Evolutionary conservation across 2,113 vertebrate genomes (phyloP).

Genomic region (Antigone vipio): DNA sequence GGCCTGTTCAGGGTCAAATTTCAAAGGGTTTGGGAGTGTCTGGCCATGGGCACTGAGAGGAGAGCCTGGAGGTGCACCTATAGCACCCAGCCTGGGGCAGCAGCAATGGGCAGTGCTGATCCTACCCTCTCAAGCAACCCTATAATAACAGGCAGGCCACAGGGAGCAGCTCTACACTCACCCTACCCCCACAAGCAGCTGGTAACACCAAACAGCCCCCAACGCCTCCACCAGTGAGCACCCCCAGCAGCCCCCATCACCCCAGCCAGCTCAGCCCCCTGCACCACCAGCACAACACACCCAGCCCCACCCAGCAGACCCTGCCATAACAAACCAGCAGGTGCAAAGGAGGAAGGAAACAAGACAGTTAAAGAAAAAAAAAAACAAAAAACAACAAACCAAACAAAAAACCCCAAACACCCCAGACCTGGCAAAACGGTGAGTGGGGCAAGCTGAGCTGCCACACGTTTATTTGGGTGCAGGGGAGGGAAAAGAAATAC

Average conservation of each 20-base stretch:
- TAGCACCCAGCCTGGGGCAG: background rate
- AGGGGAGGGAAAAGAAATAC: background rate
- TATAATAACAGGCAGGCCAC: background rate
- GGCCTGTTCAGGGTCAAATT: background rate
- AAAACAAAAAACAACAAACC: background rate
- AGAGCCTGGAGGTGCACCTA: background rate
- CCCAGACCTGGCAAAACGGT: background rate
- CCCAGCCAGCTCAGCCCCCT: background rate
- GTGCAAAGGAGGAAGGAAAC: background rate
- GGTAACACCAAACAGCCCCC: background rate
- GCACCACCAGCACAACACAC: background rate
- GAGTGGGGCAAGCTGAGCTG: background rate
- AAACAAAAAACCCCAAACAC: background rate
- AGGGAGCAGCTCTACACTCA: background rate
- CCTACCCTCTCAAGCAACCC: background rate
- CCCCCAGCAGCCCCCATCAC: background rate
- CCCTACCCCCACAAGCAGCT: background rate
- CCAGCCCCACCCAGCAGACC: background rate
- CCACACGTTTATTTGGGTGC: constrained; percentile 15
- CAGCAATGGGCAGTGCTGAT: background rate
- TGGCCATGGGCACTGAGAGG: background rate
- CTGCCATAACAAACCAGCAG: background rate
- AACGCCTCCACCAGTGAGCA: background rate
- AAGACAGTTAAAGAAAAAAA: background rate
- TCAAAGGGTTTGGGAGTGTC: background rate